Evolutionary conservation across 2,113 vertebrate genomes (phyloP).

Genomic region (Prochilodus magdalenae): DNA sequence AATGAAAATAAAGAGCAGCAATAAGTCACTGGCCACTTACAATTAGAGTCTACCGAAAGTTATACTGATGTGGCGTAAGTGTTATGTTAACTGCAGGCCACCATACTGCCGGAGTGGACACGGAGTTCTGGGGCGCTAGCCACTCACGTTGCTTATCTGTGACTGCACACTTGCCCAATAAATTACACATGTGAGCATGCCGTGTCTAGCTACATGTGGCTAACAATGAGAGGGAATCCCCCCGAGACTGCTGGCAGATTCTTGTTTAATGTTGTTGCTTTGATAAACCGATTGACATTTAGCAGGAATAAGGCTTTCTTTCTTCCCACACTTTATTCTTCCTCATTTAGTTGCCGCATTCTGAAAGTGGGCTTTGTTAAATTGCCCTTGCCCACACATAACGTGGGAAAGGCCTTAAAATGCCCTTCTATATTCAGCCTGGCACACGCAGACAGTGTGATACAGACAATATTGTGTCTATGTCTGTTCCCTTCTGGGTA

Average conservation of each 20-base stretch:
- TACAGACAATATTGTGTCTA: conserved; percentile 12
- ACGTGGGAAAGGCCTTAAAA: conserved; percentile 52
- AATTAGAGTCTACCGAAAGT: too few relatives aligned
- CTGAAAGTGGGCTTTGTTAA: conserved; percentile 67
- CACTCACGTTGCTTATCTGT: background rate
- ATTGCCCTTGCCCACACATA: background rate
- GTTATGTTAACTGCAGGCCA: too few relatives aligned
- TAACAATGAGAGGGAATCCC: background rate
- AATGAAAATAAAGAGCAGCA: too few relatives aligned
- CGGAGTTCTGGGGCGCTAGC: background rate
- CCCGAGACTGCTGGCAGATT: background rate
- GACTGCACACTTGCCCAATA: background rate
- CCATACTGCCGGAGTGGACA: too few relatives aligned
- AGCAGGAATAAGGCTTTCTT: conserved; percentile 22
- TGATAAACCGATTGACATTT: conserved; percentile 13
- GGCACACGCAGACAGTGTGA: background rate
- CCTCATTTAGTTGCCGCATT: conserved; percentile 12
- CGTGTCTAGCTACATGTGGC: background rate
- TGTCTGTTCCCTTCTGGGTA: background rate
- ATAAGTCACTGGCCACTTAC: too few relatives aligned
- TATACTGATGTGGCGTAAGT: too few relatives aligned
- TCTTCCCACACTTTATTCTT: background rate
- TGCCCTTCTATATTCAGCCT: conserved; percentile 41
- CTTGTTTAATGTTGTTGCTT: background rate
- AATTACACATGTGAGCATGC: background rate